Evolutionary conservation across 2,888 invertebrate species (phyloP).

Genomic region (Candidula unifasciata): DNA sequence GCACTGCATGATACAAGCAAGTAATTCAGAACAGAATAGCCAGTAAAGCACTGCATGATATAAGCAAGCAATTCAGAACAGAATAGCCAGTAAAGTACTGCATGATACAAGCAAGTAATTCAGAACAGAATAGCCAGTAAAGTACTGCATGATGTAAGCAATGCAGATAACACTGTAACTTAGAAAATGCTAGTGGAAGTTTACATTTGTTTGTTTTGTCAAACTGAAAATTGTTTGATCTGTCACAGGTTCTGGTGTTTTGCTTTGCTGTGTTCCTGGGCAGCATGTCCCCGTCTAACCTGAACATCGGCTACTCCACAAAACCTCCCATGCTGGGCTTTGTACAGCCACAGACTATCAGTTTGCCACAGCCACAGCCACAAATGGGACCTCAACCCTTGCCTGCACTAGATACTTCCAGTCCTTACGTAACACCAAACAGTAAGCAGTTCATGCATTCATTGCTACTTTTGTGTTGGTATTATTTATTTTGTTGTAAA

Average conservation of each 20-base stretch:
- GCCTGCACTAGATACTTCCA: conserved; percentile 58
- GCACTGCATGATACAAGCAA: too few species aligned
- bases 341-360: conserved; percentile 50
- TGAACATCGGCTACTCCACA: conserved; percentile 71
- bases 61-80: too few species aligned
- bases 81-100: too few species aligned
- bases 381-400: conserved; percentile 65
- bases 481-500: not conserved
- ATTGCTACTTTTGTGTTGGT: not conserved
- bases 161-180: too few species aligned
- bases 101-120: too few species aligned
- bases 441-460: conserved; percentile 62
- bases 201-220: too few species aligned
- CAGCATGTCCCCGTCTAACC: conserved; percentile 69
- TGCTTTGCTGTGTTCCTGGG: conserved; percentile 77
- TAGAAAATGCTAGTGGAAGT: too few species aligned
- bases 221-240: too few species aligned
- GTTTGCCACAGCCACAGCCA: conserved; percentile 65
- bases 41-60: too few species aligned
- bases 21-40: too few species aligned
- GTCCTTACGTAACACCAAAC: conserved; percentile 69
- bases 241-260: conserved; percentile 72
- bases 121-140: too few species aligned
- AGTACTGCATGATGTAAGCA: too few species aligned
- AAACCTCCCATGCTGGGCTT: conserved; percentile 48